Evolutionary conservation across 2,113 vertebrate genomes (phyloP).

Genomic region (Taxidea taxus): DNA sequence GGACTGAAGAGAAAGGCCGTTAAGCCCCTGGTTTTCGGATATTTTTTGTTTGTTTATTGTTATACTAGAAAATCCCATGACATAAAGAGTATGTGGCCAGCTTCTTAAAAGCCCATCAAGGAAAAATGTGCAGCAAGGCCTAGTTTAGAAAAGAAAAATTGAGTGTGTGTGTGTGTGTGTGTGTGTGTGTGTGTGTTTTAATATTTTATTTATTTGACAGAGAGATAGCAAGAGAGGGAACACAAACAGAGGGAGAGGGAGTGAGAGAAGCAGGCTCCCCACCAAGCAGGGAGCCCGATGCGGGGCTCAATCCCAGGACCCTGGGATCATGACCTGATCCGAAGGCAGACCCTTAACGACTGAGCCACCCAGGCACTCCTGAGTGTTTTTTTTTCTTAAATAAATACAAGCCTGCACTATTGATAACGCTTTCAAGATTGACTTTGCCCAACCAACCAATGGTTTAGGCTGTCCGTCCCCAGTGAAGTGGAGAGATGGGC

Average conservation of each 20-base stretch:
- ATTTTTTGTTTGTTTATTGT: not conserved
- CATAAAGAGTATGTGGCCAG: not conserved
- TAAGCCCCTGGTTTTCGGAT: accelerated
- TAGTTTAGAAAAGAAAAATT: not conserved
- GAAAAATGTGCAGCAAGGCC: not conserved
- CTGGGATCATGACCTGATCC: too few species aligned
- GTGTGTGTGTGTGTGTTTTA: too few species aligned
- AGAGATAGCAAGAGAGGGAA: too few species aligned
- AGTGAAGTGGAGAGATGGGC: accelerated
- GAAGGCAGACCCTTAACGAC: too few species aligned
- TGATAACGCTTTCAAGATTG: not conserved
- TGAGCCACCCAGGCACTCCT: too few species aligned
- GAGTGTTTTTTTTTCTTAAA: not conserved
- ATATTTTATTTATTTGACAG: too few species aligned
- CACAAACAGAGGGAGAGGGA: too few species aligned
- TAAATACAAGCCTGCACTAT: not conserved
- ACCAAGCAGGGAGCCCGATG: too few species aligned
- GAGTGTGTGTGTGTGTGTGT: not conserved
- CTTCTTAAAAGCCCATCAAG: too few species aligned
- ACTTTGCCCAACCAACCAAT: accelerated
- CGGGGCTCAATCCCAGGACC: too few species aligned
- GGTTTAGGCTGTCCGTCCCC: accelerated
- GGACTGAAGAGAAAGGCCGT: not conserved
- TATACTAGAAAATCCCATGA: accelerated
- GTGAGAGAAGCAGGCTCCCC: too few species aligned